Evolutionary conservation across 2,888 invertebrate genomes (phyloP).

Genomic region (Synergus japonicus): DNA sequence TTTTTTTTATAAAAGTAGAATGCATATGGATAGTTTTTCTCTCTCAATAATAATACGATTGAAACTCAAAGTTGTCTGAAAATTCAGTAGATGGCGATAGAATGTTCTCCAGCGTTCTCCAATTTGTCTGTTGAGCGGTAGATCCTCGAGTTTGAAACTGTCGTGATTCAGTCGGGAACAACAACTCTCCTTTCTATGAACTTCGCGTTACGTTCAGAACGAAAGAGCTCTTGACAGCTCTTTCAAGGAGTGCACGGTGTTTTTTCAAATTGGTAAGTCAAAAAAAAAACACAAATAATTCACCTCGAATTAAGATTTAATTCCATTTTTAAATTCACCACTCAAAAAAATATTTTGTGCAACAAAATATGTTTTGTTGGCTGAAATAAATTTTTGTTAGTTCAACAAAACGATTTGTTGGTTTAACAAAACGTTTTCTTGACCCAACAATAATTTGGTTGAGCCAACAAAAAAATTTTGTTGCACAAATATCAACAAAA

Average conservation of each 20-base stretch:
- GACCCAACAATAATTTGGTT: too few species aligned
- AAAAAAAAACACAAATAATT: neutral
- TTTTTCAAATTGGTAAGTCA: conserved; percentile 40
- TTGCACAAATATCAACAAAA: too few species aligned
- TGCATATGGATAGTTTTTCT: neutral
- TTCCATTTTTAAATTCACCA: neutral
- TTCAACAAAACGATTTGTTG: too few species aligned
- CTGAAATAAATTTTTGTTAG: too few species aligned
- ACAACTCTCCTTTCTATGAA: conserved; percentile 61
- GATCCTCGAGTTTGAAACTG: conserved; percentile 61
- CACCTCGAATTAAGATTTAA: neutral
- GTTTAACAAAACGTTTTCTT: too few species aligned
- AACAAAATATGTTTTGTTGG: too few species aligned
- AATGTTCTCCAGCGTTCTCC: conserved; percentile 40
- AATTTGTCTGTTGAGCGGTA: conserved; percentile 56
- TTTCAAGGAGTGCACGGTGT: conserved; percentile 45
- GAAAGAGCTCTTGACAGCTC: conserved; percentile 56
- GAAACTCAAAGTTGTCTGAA: neutral
- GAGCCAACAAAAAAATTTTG: too few species aligned
- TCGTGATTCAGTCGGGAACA: conserved; percentile 57
- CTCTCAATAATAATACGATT: neutral
- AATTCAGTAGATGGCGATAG: conserved; percentile 38
- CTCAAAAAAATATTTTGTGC: too few species aligned
- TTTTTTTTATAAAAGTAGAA: too few species aligned
- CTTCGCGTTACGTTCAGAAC: conserved; percentile 52